Percentiles rank a stretch among this genome's conserved stretches.
These are phyloP conservation scores for Oscheius myriophilus DNA, from an alignment of 2,888 invertebrate species.

Conservation along the genomic window DNA sequence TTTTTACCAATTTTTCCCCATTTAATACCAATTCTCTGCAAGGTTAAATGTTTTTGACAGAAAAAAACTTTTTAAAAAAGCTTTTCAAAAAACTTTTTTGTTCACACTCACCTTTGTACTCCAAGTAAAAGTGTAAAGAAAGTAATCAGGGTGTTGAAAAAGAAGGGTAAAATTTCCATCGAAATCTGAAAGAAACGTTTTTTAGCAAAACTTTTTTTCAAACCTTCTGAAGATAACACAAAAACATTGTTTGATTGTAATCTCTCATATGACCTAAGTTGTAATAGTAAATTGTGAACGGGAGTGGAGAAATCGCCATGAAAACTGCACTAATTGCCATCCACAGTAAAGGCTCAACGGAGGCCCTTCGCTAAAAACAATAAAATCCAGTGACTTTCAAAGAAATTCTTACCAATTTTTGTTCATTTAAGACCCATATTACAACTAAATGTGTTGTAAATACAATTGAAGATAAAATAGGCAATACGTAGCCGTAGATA, in stretches of 20 bases:
- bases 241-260: slow-evolving; percentile 42
- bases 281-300: slow-evolving; percentile 59
- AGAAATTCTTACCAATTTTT: slow-evolving; percentile 46
- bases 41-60: too few relatives aligned
- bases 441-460: slow-evolving; percentile 51
- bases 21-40: too few relatives aligned
- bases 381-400: not conserved
- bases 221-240: slow-evolving; percentile 55
- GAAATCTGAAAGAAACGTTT: slow-evolving; percentile 36
- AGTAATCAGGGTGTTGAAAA: slow-evolving; percentile 59
- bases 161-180: slow-evolving; percentile 60
- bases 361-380: slow-evolving; percentile 50
- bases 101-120: slow-evolving; percentile 48
- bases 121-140: slow-evolving; percentile 56
- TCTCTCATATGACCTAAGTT: slow-evolving; percentile 48
- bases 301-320: slow-evolving; percentile 56
- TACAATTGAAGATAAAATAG: slow-evolving; percentile 45
- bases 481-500: slow-evolving; percentile 51
- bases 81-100: too few relatives aligned
- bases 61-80: too few relatives aligned
- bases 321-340: slow-evolving; percentile 55
- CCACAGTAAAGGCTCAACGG: slow-evolving; percentile 54
- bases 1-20: too few relatives aligned
- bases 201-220: not conserved
- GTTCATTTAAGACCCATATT: slow-evolving; percentile 48